A percentile compares a stretch with the other conserved stretches of the same genome.
These are phyloP conservation scores for Metopolophium dirhodum DNA, from an alignment of 1,140 invertebrate genomes.

Conservation along the genomic window DNA sequence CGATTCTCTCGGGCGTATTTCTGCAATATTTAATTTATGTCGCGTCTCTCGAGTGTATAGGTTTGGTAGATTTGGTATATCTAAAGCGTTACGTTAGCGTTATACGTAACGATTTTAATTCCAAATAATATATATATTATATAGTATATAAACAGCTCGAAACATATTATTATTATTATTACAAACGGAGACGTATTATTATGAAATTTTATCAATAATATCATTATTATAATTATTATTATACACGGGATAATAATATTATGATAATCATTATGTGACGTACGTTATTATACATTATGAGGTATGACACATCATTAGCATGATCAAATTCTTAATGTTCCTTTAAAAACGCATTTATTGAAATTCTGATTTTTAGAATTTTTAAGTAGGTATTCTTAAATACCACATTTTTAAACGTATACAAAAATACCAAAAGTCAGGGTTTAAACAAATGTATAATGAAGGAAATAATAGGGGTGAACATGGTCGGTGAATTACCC, in stretches of 20 bases:
- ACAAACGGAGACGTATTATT: not conserved
- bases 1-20: not conserved
- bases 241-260: not conserved
- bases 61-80: not conserved
- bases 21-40: constrained; percentile 13
- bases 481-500: not conserved
- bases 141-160: no score
- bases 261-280: no score
- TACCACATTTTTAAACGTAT: not conserved
- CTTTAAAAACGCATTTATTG: not conserved
- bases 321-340: not conserved
- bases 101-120: not conserved
- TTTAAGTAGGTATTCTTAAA: not conserved
- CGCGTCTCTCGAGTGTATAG: not conserved
- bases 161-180: not conserved
- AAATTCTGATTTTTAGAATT: not conserved
- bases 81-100: not conserved
- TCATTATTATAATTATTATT: no score
- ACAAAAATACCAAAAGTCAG: not conserved
- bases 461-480: not conserved
- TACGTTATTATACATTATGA: not conserved
- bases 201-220: not conserved
- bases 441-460: not conserved
- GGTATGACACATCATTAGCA: not conserved
- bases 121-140: not conserved